phyloP scores from a whole-genome alignment of 2,888 invertebrate genomes.

The Kuschelorhynchus macadamiae region DNA sequence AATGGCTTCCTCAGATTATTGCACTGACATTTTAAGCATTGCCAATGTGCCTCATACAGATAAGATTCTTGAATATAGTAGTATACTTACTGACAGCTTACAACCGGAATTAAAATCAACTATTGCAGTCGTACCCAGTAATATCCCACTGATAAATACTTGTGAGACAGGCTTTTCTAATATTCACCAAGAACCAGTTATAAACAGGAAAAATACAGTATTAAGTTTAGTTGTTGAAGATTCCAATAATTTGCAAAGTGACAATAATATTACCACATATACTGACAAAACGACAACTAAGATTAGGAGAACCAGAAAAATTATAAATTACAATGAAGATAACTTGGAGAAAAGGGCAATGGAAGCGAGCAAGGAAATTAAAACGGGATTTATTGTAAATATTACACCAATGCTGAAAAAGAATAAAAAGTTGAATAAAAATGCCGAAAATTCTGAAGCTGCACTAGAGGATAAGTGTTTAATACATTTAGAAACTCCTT shows the following conservation, averaged over 20 bases:
- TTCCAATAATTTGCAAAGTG: background rate
- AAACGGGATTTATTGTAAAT: background rate
- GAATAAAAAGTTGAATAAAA: background rate
- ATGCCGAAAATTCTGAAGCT: background rate
- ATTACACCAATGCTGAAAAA: background rate
- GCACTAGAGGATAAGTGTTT: no score
- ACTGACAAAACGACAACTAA: slow-evolving; percentile 14
- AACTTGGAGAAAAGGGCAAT: slow-evolving; percentile 24
- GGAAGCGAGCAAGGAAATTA: background rate
- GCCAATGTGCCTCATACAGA: background rate
- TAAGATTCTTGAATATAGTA: background rate
- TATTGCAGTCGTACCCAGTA: background rate
- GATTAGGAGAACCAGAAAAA: slow-evolving; percentile 25
- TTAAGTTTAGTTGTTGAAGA: background rate
- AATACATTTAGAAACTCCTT: no score
- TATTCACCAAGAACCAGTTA: background rate
- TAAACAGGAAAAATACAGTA: background rate
- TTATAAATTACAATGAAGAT: slow-evolving; percentile 40
- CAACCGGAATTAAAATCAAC: background rate
- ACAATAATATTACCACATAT: background rate
- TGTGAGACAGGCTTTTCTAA: background rate
- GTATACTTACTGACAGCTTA: background rate
- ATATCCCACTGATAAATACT: background rate
- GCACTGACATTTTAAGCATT: background rate
- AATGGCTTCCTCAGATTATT: background rate